Conservation (phyloP, 2,797 vertebrate genomes). For the Ispidina picta region DNA sequence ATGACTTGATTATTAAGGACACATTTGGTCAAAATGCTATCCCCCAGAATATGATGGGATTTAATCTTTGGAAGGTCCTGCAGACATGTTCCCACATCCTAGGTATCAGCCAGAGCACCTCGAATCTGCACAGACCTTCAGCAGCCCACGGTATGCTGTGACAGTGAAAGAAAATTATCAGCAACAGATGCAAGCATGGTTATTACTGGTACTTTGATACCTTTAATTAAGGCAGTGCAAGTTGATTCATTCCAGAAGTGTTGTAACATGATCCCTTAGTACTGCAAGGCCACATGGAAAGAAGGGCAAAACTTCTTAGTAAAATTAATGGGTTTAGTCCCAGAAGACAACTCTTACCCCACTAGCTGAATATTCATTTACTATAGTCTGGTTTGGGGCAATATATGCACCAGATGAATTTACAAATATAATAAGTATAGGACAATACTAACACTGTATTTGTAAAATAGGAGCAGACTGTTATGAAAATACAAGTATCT, state of each 20-base stretch:
- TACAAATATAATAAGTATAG: constrained; percentile 35
- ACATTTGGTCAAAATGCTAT: background rate
- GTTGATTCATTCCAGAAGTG: constrained; percentile 49
- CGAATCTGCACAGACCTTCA: background rate
- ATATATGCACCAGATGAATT: background rate
- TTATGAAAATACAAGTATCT: constrained; percentile 19
- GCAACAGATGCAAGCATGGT: background rate
- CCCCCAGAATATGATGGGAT: background rate
- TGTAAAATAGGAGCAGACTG: constrained; percentile 29
- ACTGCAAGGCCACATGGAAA: background rate
- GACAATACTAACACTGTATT: background rate
- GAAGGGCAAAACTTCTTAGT: background rate
- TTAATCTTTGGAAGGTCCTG: background rate
- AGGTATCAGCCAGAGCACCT: background rate
- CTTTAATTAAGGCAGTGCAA: constrained; percentile 52
- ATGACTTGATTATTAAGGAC: background rate
- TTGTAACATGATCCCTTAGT: background rate
- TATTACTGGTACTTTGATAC: constrained; percentile 12
- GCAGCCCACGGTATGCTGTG: rapidly evolving
- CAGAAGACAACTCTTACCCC: constrained; percentile 22
- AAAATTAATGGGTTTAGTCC: constrained; percentile 47
- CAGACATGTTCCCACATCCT: background rate
- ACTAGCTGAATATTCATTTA: background rate
- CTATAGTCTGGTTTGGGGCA: background rate
- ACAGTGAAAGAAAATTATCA: constrained; percentile 4